Evolutionary conservation across 2,113 vertebrate species (phyloP).

Genomic region (Phyllostomus discolor): DNA sequence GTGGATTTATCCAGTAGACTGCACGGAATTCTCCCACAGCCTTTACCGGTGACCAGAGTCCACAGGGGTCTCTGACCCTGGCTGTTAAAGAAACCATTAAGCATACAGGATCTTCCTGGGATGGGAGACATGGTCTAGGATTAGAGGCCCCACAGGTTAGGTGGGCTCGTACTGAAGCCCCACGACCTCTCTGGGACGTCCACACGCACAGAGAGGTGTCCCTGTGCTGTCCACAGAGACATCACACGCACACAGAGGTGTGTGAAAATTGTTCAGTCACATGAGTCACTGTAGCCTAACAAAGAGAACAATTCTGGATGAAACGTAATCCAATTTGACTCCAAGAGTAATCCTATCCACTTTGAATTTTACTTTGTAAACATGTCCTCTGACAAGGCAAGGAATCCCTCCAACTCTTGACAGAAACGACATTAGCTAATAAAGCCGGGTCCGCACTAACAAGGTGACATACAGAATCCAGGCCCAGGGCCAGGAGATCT

Average conservation of each 20-base stretch:
- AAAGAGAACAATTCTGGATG: not conserved
- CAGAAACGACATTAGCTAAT: not conserved
- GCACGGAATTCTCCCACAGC: not conserved
- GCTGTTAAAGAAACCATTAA: not conserved
- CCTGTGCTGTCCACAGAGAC: not conserved
- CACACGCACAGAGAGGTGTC: not conserved
- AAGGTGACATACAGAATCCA: not conserved
- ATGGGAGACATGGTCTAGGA: not conserved
- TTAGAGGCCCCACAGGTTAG: not conserved
- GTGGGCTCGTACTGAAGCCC: not conserved
- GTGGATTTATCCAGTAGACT: not conserved
- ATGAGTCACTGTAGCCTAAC: not conserved
- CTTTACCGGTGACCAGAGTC: not conserved
- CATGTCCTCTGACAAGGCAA: not conserved
- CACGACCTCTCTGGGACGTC: not conserved
- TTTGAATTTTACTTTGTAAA: conserved; percentile 7
- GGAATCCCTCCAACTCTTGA: not conserved
- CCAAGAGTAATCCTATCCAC: not conserved
- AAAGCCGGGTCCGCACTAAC: not conserved
- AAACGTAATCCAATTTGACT: conserved; percentile 33
- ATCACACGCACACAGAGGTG: not conserved
- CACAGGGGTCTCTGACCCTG: not conserved
- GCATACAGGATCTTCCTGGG: not conserved
- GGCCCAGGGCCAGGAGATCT: not conserved
- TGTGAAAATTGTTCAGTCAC: not conserved